Conservation (phyloP, 2,113 vertebrate genomes). For the Ceyx melanurus region DNA sequence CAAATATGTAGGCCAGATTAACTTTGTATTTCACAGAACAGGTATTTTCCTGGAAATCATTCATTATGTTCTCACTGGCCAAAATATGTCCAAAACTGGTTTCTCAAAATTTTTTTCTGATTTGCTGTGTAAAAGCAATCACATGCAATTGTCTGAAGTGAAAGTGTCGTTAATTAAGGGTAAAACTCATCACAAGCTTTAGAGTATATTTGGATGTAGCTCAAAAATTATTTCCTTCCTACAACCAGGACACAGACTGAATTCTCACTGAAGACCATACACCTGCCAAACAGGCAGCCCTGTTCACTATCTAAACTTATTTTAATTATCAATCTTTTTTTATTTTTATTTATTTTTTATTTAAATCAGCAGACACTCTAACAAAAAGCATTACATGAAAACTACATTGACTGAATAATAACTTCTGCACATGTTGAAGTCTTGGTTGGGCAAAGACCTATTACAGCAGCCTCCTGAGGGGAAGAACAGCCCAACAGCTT, state of each 20-base stretch:
- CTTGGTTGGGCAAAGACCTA: not conserved
- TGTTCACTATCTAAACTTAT: not conserved
- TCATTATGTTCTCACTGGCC: not conserved
- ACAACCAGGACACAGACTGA: not conserved
- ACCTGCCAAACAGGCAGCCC: not conserved
- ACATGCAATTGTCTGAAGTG: not conserved
- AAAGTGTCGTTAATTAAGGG: not conserved
- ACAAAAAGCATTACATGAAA: not conserved
- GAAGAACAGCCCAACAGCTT: not conserved
- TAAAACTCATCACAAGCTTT: slow-evolving; percentile 3
- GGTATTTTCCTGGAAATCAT: not conserved
- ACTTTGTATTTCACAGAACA: not conserved
- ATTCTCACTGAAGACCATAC: not conserved
- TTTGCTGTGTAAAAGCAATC: not conserved
- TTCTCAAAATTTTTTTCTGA: not conserved
- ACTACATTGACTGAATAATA: not conserved
- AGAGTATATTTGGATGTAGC: not conserved
- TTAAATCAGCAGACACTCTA: not conserved
- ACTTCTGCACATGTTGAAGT: not conserved
- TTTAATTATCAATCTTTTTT: not conserved
- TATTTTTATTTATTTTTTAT: not conserved
- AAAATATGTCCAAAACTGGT: not conserved
- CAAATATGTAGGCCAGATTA: not conserved
- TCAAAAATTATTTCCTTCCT: not conserved
- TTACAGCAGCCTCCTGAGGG: not conserved